Evolutionary conservation across 2,113 vertebrate genomes (phyloP).

Genomic region (Alaudala cheleensis): DNA sequence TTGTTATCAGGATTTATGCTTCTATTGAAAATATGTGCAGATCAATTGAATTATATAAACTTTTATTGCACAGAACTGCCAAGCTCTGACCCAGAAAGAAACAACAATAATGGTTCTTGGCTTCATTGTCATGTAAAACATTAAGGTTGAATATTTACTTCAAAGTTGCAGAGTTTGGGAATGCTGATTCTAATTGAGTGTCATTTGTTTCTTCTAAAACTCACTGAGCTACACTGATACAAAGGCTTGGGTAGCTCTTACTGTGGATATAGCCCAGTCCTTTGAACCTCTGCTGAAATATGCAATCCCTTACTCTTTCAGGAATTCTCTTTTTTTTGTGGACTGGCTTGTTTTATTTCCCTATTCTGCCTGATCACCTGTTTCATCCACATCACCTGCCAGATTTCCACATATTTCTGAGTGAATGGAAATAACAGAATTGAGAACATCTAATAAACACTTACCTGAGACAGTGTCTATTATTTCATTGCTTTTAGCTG

Average conservation of each 20-base stretch:
- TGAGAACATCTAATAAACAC: background rate
- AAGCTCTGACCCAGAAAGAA: background rate
- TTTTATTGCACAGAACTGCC: background rate
- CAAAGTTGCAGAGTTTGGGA: background rate
- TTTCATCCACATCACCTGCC: background rate
- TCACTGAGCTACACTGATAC: background rate
- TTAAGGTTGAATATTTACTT: background rate
- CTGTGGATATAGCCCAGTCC: background rate
- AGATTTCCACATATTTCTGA: background rate
- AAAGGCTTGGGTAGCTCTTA: background rate
- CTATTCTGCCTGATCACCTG: background rate
- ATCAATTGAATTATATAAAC: background rate
- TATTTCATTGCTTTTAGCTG: conserved; percentile 85
- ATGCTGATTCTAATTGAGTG: background rate
- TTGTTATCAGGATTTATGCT: background rate
- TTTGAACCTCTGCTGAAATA: background rate
- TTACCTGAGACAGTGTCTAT: conserved; percentile 85
- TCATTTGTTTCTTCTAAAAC: background rate
- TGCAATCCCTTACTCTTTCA: background rate
- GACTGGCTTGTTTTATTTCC: background rate
- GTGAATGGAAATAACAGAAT: background rate
- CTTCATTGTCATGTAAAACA: background rate
- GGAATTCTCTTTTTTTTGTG: background rate
- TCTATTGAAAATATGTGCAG: background rate
- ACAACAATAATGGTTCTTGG: background rate